Base-by-base conservation (phyloP, 2,888 invertebrate genomes). In the Tipula vernalis region DNA sequence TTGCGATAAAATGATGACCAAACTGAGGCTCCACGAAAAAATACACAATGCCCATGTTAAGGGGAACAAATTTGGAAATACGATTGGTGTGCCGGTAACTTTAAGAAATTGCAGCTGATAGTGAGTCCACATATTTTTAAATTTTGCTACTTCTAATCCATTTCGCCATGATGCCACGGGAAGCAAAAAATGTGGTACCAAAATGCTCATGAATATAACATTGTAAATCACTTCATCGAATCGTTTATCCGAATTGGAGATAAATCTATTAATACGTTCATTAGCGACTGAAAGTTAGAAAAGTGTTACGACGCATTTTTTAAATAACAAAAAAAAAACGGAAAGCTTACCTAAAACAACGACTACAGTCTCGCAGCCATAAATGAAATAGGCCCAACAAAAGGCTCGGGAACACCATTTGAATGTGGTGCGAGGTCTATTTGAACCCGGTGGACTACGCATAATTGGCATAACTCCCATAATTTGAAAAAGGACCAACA, bases 51-150 rank as follows among this genome's bases (percentile, higher is more conserved):
- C 92, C 93, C 95, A 95, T 0, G 95, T 95, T 6, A 95, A 91
- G 0, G 92, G 90, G 88, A 94, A 93, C 1, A 95, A 91, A 88
- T 94, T 94, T 0, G 94, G 94, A 89, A 95, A 95, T 3, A 94
- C 92, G 47, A 95, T 94, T 0, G 94, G 93, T 0, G 93, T 93
- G 0, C 95, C 94, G 0, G 94, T 94, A 13, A 94, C 93, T 89
- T 92, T 93, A 44, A 93, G 91, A 88, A 94, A 94, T 90, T 86
- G 86, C 39, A 86, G 39, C 13, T 95, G 95, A 91, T 95, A 95
- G 90, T 94, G 94, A 0, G 95, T 95, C 95, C 95, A 95, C 95
- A 95, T 95, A 89, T 95, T 95, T 90, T 95, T 95, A 89, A 95
- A 95, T 88, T 94, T 94, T 0, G 95, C 95, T 41, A 95, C 95